These are phyloP conservation scores for Tetheella fluctuosa DNA, from an alignment of 2,888 invertebrate species.

Conservation along the genomic window DNA sequence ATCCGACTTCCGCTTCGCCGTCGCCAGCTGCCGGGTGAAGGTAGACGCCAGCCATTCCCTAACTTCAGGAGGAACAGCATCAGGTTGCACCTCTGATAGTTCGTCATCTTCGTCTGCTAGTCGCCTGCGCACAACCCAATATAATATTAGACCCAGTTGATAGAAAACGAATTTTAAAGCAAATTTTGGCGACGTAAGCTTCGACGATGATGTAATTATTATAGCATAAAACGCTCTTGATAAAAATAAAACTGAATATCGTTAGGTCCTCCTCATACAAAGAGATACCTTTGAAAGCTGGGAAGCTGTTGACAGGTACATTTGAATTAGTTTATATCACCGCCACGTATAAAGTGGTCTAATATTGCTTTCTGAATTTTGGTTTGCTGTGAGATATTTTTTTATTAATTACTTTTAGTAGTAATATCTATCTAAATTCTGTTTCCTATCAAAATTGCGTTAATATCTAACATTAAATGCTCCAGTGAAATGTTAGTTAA, in stretches of 20 bases:
- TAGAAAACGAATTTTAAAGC: slow-evolving; percentile 26
- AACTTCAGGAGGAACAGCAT: slow-evolving; percentile 97
- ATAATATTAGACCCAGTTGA: slow-evolving; percentile 27
- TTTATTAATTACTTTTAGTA: not conserved
- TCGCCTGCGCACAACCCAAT: slow-evolving; percentile 83
- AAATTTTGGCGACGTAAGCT: slow-evolving; percentile 32
- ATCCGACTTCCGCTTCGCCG: slow-evolving; percentile 89
- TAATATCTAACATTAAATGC: not conserved
- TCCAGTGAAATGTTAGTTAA: not conserved
- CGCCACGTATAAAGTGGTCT: not conserved
- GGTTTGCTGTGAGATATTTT: not conserved
- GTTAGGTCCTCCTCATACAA: not conserved
- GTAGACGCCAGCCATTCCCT: slow-evolving; percentile 98
- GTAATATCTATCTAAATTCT: not conserved
- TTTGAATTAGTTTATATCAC: not conserved
- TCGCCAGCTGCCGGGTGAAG: slow-evolving; percentile 95
- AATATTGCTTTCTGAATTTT: too few relatives aligned
- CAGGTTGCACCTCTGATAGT: slow-evolving; percentile 97
- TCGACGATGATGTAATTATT: slow-evolving; percentile 18
- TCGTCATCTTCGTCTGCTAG: slow-evolving; percentile 97
- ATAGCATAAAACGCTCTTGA: slow-evolving; percentile 13
- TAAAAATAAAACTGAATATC: slow-evolving; percentile 11
- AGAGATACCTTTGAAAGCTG: slow-evolving; percentile 14
- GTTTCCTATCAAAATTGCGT: not conserved
- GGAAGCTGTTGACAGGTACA: slow-evolving; percentile 13